Conservation (phyloP, 2,797 vertebrate species). For the Leontocebus nigricollis region DNA sequence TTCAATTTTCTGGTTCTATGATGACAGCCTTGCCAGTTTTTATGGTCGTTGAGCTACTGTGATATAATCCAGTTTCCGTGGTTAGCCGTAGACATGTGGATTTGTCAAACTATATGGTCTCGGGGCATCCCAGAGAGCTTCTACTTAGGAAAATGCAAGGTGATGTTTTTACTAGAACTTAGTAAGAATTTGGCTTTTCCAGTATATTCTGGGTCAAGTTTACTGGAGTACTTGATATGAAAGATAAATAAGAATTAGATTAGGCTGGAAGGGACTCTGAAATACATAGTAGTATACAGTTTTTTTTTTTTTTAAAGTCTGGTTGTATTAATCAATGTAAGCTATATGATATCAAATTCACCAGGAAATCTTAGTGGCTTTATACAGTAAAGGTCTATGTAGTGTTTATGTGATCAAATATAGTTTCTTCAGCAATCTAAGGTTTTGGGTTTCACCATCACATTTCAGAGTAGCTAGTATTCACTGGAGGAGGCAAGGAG, state of each 20-base stretch:
- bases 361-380: neutral
- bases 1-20: neutral
- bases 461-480: neutral
- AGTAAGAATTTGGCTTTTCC: neutral
- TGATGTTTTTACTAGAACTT: neutral
- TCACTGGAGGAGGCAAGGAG: neutral
- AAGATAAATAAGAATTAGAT: constrained; percentile 2
- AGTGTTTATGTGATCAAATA: neutral
- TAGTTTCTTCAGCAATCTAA: neutral
- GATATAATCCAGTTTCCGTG: neutral
- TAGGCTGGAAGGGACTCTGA: neutral
- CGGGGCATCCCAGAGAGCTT: neutral
- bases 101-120: neutral
- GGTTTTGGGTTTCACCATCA: neutral
- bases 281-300: neutral
- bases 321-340: neutral
- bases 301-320: neutral
- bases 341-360: neutral
- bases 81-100: neutral
- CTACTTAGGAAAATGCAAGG: neutral
- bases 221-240: neutral
- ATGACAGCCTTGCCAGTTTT: neutral
- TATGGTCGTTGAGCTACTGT: neutral
- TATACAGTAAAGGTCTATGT: neutral
- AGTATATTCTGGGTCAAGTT: neutral